phyloP scores from a whole-genome alignment of 1,140 invertebrate species.

The Drosophila orosa region DNA sequence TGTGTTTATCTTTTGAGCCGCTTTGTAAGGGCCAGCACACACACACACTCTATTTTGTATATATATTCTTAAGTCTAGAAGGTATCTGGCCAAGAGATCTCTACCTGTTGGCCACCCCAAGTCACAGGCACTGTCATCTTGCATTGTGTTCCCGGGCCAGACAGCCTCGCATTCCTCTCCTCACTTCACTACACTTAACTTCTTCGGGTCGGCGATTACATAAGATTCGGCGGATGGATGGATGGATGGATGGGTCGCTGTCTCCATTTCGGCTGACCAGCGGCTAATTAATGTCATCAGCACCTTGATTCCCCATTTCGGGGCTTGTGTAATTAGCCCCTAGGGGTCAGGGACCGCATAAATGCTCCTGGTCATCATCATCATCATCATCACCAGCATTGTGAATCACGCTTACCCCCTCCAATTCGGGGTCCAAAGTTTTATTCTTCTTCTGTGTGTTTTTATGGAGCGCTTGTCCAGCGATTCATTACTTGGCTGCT shows the following conservation, averaged over 20 bases:
- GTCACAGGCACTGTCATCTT: constrained; percentile 54
- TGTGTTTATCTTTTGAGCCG: constrained; percentile 58
- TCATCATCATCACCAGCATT: constrained; percentile 50
- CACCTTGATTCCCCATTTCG: constrained; percentile 62
- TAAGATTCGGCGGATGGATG: constrained; percentile 30
- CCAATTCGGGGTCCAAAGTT: constrained; percentile 50
- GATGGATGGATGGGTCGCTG: constrained; percentile 11
- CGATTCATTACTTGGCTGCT: constrained; percentile 37
- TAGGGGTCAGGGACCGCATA: constrained; percentile 69
- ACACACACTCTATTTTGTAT: not conserved
- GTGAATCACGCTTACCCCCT: constrained; percentile 22
- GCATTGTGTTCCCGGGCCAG: constrained; percentile 46
- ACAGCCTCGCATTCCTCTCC: constrained; percentile 7
- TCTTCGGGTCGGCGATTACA: constrained; percentile 40
- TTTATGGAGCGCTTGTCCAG: constrained; percentile 52
- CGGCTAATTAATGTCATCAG: constrained; percentile 79
- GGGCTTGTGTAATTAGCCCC: constrained; percentile 70
- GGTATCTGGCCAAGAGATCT: constrained; percentile 37
- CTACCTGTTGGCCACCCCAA: constrained; percentile 59
- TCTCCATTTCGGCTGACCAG: constrained; percentile 43
- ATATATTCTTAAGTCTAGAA: not conserved
- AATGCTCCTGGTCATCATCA: constrained; percentile 77
- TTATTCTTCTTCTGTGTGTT: constrained; percentile 22
- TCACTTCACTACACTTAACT: constrained; percentile 16
- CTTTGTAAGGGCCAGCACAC: constrained; percentile 36